Evolutionary conservation across 2,113 vertebrate genomes (phyloP).

Genomic region (Periophthalmodon schlosseri): DNA sequence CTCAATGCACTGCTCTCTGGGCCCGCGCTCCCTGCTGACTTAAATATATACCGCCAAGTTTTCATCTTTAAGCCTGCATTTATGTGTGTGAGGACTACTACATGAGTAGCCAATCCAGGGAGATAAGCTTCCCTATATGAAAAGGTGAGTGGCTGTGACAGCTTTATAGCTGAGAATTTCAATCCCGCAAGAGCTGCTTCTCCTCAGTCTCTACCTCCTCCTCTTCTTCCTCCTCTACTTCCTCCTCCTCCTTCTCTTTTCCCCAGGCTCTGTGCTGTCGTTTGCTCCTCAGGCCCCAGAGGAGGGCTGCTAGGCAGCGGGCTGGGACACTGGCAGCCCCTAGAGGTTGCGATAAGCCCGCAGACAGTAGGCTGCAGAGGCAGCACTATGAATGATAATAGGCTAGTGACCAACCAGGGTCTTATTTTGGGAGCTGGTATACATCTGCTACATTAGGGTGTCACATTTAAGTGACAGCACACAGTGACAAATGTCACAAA

Average conservation of each 20-base stretch:
- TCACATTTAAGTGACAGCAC: neutral
- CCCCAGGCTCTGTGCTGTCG: constrained; percentile 33
- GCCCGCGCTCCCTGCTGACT: constrained; percentile 39
- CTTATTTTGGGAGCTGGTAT: constrained; percentile 35
- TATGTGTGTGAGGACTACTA: constrained; percentile 53
- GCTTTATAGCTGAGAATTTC: constrained; percentile 69
- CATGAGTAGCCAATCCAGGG: constrained; percentile 49
- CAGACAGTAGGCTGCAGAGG: constrained; percentile 53
- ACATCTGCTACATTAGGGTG: constrained; percentile 10
- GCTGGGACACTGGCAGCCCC: constrained; percentile 58
- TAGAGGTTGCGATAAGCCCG: constrained; percentile 59
- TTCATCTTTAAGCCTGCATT: constrained; percentile 66
- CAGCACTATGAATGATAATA: constrained; percentile 55
- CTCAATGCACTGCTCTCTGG: constrained; percentile 39
- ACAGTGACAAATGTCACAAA: constrained; percentile 7
- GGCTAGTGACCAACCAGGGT: constrained; percentile 24
- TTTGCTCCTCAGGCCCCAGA: constrained; percentile 54
- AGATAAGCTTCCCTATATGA: constrained; percentile 69
- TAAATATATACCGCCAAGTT: constrained; percentile 59
- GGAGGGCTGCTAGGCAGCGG: constrained; percentile 51
- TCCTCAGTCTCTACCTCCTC: constrained; percentile 21
- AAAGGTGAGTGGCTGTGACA: constrained; percentile 69
- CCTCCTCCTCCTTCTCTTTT: neutral
- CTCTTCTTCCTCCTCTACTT: neutral
- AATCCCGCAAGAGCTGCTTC: constrained; percentile 45